These are phyloP conservation scores for Syrrhaptes paradoxus DNA, from an alignment of 2,113 vertebrate genomes.

Conservation along the genomic window DNA sequence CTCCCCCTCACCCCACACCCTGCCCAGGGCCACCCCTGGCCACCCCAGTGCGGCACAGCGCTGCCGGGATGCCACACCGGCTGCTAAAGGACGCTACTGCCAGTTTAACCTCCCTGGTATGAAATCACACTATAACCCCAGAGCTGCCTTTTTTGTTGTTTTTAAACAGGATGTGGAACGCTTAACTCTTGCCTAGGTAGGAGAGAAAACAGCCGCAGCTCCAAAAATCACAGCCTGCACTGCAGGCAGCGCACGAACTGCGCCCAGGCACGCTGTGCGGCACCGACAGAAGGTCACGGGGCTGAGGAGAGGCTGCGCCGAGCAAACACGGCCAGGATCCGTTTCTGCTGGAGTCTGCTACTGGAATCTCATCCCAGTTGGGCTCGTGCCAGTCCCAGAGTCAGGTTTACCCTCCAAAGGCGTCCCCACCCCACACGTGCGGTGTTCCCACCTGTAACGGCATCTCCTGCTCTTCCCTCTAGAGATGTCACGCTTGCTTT, in stretches of 20 bases:
- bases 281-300: background rate
- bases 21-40: background rate
- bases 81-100: background rate
- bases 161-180: background rate
- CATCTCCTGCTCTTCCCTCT: background rate
- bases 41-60: fast-evolving
- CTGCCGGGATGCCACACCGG: background rate
- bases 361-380: background rate
- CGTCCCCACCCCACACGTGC: fast-evolving
- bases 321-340: background rate
- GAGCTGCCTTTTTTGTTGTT: background rate
- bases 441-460: background rate
- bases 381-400: background rate
- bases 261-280: background rate
- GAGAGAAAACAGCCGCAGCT: background rate
- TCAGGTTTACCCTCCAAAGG: background rate
- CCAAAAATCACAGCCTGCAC: background rate
- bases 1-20: background rate
- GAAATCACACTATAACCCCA: background rate
- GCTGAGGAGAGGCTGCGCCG: background rate
- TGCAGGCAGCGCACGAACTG: background rate
- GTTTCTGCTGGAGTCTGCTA: background rate
- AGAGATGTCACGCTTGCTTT: background rate
- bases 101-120: background rate
- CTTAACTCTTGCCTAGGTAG: background rate